Base-by-base conservation (phyloP, 2,888 invertebrate species). In the Eupithecia dodoneata region DNA sequence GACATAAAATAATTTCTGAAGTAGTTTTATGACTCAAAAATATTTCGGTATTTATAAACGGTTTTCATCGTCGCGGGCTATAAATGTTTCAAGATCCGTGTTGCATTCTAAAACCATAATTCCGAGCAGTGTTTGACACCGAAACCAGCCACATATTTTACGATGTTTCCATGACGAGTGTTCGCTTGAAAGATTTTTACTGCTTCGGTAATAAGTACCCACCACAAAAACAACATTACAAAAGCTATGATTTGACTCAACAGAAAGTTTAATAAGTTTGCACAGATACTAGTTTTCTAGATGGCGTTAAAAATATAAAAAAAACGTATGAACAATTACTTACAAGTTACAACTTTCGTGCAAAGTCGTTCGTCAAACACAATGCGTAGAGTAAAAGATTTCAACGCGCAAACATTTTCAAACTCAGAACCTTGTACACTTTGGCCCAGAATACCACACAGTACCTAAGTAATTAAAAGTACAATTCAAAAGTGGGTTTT, bases 181-280 rank as follows among this genome's bases (percentile, higher is more conserved):
- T 86, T 87, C 90, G 91, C 87, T 87, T 88, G 83, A 84, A 81
- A 80, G 84, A 85, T 79, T 89, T 91, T 91, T 88, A 90, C 85
- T 84, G 83, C 85, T 75, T 82, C 84, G 81, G 83, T 84, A 85
- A 84, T 85, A 85, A 84, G 82, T 85, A 85, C 30, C 30, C 30
- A 30, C 82, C 85, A 85, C 65, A 79, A 83, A 81, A 79, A 82
- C 75, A 78, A 72, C 76, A 71, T 80, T n/a, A 45, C 44, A 45
- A 69, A 69, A 45, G 69, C 42, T 45, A 69, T n/a, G 63, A 63
- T 63, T 63, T 30, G 30, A 63, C 63, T 63, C 63, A 63, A 63
- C 63, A 12, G 63, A 63, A 30, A 12, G 63, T 63, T 30, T 4
- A 71, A 71, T 65, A 72, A 12, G 30, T 63, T 63, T 63, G 10